Evolutionary conservation across 2,888 invertebrate genomes (phyloP).

Genomic region (Hyles lineata): DNA sequence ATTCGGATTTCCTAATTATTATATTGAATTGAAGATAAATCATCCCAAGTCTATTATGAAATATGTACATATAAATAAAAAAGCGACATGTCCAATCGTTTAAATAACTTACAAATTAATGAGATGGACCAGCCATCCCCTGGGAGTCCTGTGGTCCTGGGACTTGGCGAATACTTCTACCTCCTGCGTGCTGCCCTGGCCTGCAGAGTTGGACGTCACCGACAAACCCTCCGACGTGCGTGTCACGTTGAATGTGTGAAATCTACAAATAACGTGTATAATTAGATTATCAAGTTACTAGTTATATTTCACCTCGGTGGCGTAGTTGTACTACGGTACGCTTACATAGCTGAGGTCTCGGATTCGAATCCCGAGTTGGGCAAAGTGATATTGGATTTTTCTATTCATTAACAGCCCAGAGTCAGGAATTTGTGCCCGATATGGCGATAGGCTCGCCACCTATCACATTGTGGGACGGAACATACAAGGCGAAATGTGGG

Average conservation of each 20-base stretch:
- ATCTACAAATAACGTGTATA: constrained; percentile 78
- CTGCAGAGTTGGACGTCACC: constrained; percentile 71
- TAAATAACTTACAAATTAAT: constrained; percentile 89
- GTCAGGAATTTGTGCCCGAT: too few relatives aligned
- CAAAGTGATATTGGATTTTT: too few relatives aligned
- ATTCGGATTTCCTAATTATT: too few relatives aligned
- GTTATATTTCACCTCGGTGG: constrained; percentile 19
- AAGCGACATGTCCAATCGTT: not conserved
- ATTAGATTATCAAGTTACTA: not conserved
- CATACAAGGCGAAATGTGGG: too few relatives aligned
- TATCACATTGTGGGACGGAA: too few relatives aligned
- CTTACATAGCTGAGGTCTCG: too few relatives aligned
- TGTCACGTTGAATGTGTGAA: constrained; percentile 93
- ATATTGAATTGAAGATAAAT: too few relatives aligned
- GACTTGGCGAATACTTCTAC: constrained; percentile 88
- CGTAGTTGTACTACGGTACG: too few relatives aligned
- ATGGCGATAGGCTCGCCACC: too few relatives aligned
- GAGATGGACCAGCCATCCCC: constrained; percentile 98
- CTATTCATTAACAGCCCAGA: too few relatives aligned
- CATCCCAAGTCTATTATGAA: too few relatives aligned
- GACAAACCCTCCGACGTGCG: constrained; percentile 88
- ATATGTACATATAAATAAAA: not conserved
- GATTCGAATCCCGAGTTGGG: too few relatives aligned
- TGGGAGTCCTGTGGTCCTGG: constrained; percentile 92
- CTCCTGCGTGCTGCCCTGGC: constrained; percentile 76